Conservation (phyloP, 2,888 invertebrate species). For the Pinctada fucata region DNA sequence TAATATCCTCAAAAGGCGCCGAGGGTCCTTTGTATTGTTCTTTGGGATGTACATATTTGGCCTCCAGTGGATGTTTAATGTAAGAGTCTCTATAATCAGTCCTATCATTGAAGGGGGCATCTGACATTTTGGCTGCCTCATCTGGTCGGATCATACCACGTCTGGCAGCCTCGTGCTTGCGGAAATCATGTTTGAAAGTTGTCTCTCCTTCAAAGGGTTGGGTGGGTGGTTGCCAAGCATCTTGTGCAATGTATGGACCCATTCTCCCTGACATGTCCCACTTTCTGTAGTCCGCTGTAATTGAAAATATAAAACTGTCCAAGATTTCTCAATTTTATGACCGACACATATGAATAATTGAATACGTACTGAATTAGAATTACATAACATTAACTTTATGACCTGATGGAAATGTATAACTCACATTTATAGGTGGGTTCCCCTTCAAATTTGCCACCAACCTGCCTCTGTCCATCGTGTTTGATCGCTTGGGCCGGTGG, state of each 20-base stretch:
- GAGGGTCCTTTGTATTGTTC: conserved; percentile 66
- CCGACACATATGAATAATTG: neutral
- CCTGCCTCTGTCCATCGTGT: conserved; percentile 61
- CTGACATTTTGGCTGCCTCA: conserved; percentile 66
- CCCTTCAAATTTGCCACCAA: conserved; percentile 73
- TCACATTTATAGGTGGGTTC: conserved; percentile 76
- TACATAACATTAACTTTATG: neutral
- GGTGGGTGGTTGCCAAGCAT: conserved; percentile 67
- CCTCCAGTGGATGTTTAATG: conserved; percentile 70
- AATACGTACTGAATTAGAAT: neutral
- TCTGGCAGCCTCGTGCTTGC: conserved; percentile 60
- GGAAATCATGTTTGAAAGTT: conserved; percentile 73
- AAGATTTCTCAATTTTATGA: too few species aligned
- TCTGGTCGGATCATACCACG: conserved; percentile 71
- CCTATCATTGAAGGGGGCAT: conserved; percentile 71
- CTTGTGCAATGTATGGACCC: conserved; percentile 51
- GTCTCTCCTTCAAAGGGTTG: conserved; percentile 73
- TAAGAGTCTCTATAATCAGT: conserved; percentile 75
- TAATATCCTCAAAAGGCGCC: conserved; percentile 71
- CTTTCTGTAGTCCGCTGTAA: conserved; percentile 72
- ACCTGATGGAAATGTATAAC: conserved; percentile 20
- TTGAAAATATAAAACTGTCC: neutral
- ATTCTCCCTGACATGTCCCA: conserved; percentile 65
- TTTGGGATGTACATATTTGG: conserved; percentile 59
- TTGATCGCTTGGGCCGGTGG: conserved; percentile 65